A percentile compares a stretch with the other conserved stretches of the same genome.
phyloP scores from a whole-genome alignment of 2,113 vertebrate genomes.

The Agapornis roseicollis region DNA sequence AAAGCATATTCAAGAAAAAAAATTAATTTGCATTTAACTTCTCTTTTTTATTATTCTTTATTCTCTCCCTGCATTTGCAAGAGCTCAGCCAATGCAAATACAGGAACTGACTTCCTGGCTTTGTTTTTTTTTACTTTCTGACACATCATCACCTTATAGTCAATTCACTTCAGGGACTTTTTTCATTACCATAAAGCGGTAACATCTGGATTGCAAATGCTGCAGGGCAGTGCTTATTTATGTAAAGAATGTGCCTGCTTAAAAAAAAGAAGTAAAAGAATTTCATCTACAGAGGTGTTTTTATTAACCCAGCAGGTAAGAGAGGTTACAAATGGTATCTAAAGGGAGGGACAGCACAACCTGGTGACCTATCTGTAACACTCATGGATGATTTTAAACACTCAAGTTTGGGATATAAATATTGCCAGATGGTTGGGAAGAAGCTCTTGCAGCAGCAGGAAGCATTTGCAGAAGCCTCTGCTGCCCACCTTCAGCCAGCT shows the following conservation, averaged over 20 bases:
- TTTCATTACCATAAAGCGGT: neutral
- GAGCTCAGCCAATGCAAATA: neutral
- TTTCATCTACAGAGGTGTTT: neutral
- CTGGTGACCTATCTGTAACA: neutral
- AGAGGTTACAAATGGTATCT: neutral
- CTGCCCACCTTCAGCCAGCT: neutral
- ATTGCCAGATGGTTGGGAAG: neutral
- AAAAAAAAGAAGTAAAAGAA: neutral
- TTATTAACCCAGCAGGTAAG: neutral
- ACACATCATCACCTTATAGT: neutral
- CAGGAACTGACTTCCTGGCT: neutral
- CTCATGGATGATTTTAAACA: neutral
- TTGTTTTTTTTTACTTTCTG: neutral
- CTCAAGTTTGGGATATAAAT: neutral
- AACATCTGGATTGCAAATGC: slow-evolving; percentile 16
- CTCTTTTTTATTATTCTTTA: neutral
- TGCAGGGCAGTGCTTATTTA: neutral
- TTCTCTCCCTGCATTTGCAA: neutral
- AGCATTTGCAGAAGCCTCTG: neutral
- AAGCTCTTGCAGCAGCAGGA: neutral
- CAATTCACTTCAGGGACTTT: neutral
- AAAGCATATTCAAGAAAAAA: neutral
- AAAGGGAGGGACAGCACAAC: neutral
- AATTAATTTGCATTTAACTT: neutral
- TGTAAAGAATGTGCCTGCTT: neutral